Evolutionary conservation across 2,113 vertebrate species (phyloP).

Genomic region (Ammodramus savannarum): DNA sequence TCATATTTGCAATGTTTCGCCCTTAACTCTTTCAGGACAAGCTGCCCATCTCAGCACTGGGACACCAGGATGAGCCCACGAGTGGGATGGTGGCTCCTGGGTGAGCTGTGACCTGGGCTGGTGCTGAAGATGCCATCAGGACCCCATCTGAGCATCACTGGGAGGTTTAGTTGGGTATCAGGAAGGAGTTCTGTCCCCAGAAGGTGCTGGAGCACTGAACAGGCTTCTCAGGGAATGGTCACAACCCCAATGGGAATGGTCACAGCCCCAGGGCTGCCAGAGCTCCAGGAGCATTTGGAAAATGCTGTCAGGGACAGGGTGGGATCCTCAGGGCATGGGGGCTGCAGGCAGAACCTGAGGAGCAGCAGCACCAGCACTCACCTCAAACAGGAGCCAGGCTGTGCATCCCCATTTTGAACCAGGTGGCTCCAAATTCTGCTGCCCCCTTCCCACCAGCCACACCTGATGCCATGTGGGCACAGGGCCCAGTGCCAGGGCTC

Average conservation of each 20-base stretch:
- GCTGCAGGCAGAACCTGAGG: background rate
- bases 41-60: background rate
- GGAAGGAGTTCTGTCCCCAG: background rate
- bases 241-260: background rate
- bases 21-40: slow-evolving; percentile 41
- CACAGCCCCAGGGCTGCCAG: background rate
- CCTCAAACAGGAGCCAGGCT: rapidly evolving
- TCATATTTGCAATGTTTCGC: background rate
- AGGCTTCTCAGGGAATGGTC: background rate
- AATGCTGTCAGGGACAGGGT: rapidly evolving
- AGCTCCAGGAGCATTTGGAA: background rate
- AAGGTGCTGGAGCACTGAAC: background rate
- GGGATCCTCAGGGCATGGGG: background rate
- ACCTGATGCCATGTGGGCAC: background rate
- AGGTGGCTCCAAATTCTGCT: background rate
- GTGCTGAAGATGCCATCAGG: rapidly evolving
- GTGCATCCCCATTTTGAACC: rapidly evolving
- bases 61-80: background rate
- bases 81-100: background rate
- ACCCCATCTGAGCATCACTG: background rate
- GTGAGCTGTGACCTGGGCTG: background rate
- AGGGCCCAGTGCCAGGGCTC: background rate
- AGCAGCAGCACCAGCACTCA: background rate
- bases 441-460: background rate
- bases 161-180: background rate